Conservation (phyloP, 2,888 invertebrate genomes). For the Andrena trimmerana region DNA sequence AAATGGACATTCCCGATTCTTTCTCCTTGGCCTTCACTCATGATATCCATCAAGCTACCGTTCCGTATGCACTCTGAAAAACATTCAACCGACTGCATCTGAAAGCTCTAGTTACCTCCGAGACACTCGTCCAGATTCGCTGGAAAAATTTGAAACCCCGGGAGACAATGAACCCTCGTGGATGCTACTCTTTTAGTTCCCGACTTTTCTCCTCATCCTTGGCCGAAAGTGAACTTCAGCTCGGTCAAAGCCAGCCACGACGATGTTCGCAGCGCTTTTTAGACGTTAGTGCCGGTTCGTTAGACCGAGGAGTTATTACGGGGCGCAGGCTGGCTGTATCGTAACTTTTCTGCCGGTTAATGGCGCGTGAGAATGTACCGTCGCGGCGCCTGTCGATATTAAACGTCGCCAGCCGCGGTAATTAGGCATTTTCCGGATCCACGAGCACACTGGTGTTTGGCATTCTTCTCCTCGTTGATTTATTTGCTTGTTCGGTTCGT, state of each 20-base stretch:
- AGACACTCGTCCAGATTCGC: neutral
- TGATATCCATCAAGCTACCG: no score
- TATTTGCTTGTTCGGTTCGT: neutral
- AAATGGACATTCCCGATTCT: no score
- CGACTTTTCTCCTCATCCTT: neutral
- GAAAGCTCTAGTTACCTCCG: neutral
- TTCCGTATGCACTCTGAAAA: no score
- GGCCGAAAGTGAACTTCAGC: conserved; percentile 33
- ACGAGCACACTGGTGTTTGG: neutral
- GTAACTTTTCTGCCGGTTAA: conserved; percentile 66
- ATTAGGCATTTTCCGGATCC: conserved; percentile 50
- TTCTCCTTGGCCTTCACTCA: no score
- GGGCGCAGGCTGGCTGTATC: conserved; percentile 46
- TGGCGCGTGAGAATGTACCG: conserved; percentile 64
- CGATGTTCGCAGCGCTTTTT: conserved; percentile 54
- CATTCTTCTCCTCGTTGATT: neutral
- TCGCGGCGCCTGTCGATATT: conserved; percentile 60
- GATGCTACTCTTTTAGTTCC: neutral
- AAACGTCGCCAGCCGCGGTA: conserved; percentile 51
- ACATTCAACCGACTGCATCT: neutral
- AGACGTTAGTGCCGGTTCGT: conserved; percentile 68
- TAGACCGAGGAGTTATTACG: conserved; percentile 68
- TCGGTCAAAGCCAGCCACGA: conserved; percentile 36
- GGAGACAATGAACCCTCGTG: conserved; percentile 10
- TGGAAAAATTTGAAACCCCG: neutral